Base-by-base conservation (phyloP, 2,888 invertebrate species). In the Ditylenchus weischeri region DNA sequence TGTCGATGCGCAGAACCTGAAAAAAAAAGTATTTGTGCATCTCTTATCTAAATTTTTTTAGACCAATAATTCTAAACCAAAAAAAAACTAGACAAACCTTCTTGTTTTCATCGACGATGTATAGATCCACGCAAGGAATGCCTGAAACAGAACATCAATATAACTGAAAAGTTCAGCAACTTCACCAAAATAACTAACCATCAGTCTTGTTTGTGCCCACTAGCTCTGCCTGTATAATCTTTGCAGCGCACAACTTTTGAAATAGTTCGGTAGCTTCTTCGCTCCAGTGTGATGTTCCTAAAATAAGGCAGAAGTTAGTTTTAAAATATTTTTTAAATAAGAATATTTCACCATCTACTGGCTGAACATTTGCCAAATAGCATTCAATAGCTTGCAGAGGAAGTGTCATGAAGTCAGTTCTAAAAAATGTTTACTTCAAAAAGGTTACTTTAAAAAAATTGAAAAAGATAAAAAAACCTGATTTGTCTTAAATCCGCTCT, bases 341-440 rank as follows among this genome's bases (percentile, higher is more conserved):
- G 43, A 13, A 11, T 49, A 84, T 29, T 29, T 84, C 85, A 89
- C 91, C 89, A 83, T 88, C 88, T 67, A 88, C 86, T 66, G 93
- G 91, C 84, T 88, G 88, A 78, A 94, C 88, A 85, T 92, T 90
- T n/a, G 92, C 92, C 82, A 98, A 86, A 84, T 90, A 88, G 83
- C 94, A 92, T 87, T 98, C 96, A 61, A 91, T 90, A 68, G 95
- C 92, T 88, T 96, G 95, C 88, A 96, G 96, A 64, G 96, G 96
- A 84, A 95, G 87, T 68, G 89, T 87, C 88, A 94, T 90, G 84
- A 93, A 94, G 85, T 96, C 94, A 65, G 89, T 89, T 79, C 93
- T 85, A 75, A 60, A 77, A 73, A 43, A 50, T 29, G n/a, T 29
- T 29, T 5, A 29, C 29, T 5, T 29, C 5, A 29, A 2, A 43